Conservation (phyloP, 2,888 invertebrate species). For the Andrena camellia region DNA sequence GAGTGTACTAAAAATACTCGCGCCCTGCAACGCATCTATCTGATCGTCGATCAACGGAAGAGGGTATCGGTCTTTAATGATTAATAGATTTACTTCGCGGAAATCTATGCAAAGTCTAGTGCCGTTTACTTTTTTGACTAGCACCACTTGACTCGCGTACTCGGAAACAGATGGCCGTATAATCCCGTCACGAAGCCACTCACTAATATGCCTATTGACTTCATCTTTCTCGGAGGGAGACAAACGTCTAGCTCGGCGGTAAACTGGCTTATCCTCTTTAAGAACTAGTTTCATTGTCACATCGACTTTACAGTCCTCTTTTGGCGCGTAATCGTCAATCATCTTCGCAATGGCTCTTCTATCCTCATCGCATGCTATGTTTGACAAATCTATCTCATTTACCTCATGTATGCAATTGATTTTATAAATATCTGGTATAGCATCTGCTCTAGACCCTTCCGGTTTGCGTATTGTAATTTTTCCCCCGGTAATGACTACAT, state of each 20-base stretch:
- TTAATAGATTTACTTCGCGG: conserved; percentile 54
- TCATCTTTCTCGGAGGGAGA: conserved; percentile 59
- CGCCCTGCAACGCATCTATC: neutral
- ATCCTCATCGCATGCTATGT: neutral
- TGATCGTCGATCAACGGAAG: conserved; percentile 37
- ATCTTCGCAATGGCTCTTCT: neutral
- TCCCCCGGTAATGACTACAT: neutral
- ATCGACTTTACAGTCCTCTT: conserved; percentile 30
- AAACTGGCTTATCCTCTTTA: conserved; percentile 73
- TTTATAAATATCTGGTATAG: conserved; percentile 8
- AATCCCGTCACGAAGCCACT: conserved; percentile 75
- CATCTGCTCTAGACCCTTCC: neutral
- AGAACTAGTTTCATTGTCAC: conserved; percentile 72
- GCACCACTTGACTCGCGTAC: conserved; percentile 71
- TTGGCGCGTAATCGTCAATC: neutral
- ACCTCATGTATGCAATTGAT: neutral
- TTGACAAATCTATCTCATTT: no score
- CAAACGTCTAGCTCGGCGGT: conserved; percentile 68
- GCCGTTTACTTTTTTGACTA: conserved; percentile 51
- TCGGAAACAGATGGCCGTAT: conserved; percentile 69
- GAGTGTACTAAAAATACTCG: neutral
- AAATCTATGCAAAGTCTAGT: conserved; percentile 80
- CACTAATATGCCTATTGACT: conserved; percentile 71
- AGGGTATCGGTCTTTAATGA: conserved; percentile 25
- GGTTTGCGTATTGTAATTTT: neutral